Evolutionary conservation across 1,140 invertebrate species (phyloP).

Genomic region (Polyergus mexicanus): DNA sequence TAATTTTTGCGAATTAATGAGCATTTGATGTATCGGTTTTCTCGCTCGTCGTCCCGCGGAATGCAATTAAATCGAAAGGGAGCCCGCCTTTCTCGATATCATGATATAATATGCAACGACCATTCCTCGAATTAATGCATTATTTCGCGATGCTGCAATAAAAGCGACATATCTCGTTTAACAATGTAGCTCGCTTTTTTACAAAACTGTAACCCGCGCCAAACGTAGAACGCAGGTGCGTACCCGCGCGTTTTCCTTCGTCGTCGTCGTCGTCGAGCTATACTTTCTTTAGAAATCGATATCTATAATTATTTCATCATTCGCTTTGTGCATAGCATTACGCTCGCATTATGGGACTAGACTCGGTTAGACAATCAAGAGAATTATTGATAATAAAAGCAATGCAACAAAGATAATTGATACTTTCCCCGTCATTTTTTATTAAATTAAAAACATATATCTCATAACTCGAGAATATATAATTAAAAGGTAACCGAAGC

Average conservation of each 20-base stretch:
- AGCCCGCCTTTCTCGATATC: conserved; percentile 37
- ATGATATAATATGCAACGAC: conserved; percentile 18
- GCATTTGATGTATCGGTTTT: conserved; percentile 65
- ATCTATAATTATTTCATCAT: conserved; percentile 80
- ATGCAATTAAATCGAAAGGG: conserved; percentile 72
- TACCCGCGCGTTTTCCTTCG: conserved; percentile 46
- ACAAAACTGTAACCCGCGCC: conserved; percentile 18
- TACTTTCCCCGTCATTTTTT: background rate
- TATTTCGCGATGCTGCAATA: conserved; percentile 26
- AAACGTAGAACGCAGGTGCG: conserved; percentile 42
- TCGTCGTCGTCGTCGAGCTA: conserved; percentile 53
- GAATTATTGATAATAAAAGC: conserved; percentile 34
- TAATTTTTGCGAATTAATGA: conserved; percentile 73
- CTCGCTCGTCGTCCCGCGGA: conserved; percentile 46
- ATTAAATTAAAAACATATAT: background rate
- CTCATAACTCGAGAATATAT: background rate
- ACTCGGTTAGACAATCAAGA: background rate
- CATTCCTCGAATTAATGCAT: conserved; percentile 16
- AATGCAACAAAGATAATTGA: conserved; percentile 31
- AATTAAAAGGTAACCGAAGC: background rate
- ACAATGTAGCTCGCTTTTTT: conserved; percentile 31
- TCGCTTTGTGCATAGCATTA: conserved; percentile 62
- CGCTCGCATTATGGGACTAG: conserved; percentile 51
- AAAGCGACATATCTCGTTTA: conserved; percentile 14
- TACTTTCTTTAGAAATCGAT: conserved; percentile 78